A percentile compares a stretch with the other conserved stretches of the same genome.
phyloP scores from a whole-genome alignment of 2,113 vertebrate genomes.

The Myotis davidii region DNA sequence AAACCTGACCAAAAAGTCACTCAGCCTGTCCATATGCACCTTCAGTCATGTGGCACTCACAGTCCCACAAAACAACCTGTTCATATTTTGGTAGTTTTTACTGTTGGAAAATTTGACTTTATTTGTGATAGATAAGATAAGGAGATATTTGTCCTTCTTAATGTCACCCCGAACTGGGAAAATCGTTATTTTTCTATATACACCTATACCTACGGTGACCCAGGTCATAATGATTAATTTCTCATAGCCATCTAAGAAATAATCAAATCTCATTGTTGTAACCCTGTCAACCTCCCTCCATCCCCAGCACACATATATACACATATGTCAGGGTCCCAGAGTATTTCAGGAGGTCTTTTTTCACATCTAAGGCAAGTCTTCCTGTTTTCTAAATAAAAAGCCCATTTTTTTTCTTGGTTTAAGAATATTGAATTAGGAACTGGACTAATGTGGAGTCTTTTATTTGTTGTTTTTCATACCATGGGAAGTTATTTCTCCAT shows the following conservation, averaged over 20 bases:
- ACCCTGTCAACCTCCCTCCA: background rate
- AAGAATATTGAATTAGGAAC: slow-evolving; percentile 32
- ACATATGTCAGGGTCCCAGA: background rate
- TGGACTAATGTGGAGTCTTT: background rate
- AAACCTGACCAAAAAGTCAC: background rate
- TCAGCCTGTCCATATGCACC: background rate
- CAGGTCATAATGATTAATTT: slow-evolving; percentile 12
- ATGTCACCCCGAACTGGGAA: background rate
- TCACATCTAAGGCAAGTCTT: background rate
- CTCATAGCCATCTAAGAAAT: background rate
- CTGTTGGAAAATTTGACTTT: background rate
- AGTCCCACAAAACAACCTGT: background rate
- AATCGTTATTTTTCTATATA: background rate
- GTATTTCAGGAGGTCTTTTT: background rate
- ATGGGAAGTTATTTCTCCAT: background rate
- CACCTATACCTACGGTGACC: background rate
- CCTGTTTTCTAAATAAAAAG: slow-evolving; percentile 55
- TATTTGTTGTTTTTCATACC: slow-evolving; percentile 28
- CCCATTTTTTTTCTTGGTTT: background rate
- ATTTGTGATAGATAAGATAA: background rate
- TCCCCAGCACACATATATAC: background rate
- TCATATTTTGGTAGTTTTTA: slow-evolving; percentile 18
- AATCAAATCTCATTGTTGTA: background rate
- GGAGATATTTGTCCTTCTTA: background rate
- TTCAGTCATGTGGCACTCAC: background rate